Conservation (phyloP, 2,113 vertebrate genomes). For the Dolichallabes microphthalmus region DNA sequence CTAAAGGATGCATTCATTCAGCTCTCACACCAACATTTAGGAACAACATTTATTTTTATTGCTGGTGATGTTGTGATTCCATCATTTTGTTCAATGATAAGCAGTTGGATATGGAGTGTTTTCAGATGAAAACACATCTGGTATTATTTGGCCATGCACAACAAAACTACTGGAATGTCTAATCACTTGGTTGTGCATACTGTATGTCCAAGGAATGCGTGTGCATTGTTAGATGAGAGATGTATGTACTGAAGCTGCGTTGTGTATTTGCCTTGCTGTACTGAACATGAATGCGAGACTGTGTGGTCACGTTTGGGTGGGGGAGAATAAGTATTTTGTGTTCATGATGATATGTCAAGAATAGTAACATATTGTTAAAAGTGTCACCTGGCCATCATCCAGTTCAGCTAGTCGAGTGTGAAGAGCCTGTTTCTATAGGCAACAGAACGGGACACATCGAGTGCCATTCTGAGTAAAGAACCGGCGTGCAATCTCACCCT, state of each 20-base stretch:
- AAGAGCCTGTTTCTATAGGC: constrained; percentile 39
- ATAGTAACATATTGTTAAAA: constrained; percentile 15
- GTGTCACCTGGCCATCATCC: constrained; percentile 22
- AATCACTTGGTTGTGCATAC: too few species aligned
- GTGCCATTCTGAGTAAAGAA: not conserved
- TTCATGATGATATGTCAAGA: not conserved
- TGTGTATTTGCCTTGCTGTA: not conserved
- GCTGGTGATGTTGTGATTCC: not conserved
- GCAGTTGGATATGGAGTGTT: constrained; percentile 10
- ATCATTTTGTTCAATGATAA: constrained; percentile 17
- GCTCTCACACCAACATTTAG: too few species aligned
- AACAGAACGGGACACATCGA: constrained; percentile 33
- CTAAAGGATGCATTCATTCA: too few species aligned
- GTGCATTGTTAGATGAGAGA: not conserved
- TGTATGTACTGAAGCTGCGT: not conserved
- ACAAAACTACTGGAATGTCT: not conserved
- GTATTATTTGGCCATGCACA: not conserved
- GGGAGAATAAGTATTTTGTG: not conserved
- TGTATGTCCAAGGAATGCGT: not conserved
- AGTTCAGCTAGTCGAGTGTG: constrained; percentile 19
- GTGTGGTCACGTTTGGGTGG: not conserved
- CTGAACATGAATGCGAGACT: not conserved
- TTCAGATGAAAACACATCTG: constrained; percentile 11
- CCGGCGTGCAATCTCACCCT: constrained; percentile 2
- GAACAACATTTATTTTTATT: not conserved